A percentile compares a stretch with the other conserved stretches of the same genome.
Conservation (phyloP, 2,888 invertebrate species). For the Neoaliturus tenellus region DNA sequence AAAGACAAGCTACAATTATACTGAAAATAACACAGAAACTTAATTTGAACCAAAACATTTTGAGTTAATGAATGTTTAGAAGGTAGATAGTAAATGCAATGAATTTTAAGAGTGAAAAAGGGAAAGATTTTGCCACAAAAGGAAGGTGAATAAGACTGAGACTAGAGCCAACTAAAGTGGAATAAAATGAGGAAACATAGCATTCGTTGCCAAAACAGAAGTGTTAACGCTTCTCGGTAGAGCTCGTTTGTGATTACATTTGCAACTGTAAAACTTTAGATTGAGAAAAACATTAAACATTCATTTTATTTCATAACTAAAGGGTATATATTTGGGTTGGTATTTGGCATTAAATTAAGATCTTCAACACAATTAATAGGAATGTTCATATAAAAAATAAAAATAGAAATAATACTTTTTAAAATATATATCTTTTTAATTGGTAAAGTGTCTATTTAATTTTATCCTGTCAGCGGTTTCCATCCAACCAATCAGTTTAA, state of each 20-base stretch:
- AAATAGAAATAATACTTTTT: no score
- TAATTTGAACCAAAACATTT: neutral
- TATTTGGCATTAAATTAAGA: no score
- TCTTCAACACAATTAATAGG: no score
- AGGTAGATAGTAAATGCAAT: neutral
- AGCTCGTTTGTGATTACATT: neutral
- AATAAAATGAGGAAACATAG: slow-evolving; percentile 12
- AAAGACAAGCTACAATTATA: neutral
- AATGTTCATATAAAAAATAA: no score
- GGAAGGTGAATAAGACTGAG: neutral
- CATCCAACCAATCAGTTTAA: no score
- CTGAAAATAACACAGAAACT: neutral
- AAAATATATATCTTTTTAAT: no score
- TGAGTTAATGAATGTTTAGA: neutral
- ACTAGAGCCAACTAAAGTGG: neutral
- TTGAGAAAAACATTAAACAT: neutral
- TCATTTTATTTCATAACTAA: neutral
- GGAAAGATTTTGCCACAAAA: neutral
- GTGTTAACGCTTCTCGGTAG: neutral
- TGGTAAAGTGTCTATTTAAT: no score
- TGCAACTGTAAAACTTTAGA: neutral
- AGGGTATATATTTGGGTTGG: no score
- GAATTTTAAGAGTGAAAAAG: neutral
- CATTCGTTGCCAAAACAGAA: neutral
- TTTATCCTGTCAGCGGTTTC: no score